phyloP scores from a whole-genome alignment of 2,113 vertebrate species.

The Psittacula cyanocephala region DNA sequence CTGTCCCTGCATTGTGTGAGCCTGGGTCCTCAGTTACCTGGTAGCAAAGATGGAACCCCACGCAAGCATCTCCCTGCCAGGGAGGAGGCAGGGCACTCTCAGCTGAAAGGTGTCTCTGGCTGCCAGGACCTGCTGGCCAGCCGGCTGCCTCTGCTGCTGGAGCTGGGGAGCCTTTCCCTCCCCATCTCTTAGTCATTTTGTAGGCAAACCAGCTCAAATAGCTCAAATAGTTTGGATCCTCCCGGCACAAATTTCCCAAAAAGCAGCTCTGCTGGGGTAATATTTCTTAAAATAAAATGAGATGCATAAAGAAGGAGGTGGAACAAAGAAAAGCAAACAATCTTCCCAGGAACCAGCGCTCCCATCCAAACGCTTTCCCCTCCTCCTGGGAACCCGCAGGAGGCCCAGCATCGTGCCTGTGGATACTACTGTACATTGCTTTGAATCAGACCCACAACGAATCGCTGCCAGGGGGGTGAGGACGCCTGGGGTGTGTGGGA shows the following conservation, averaged over 20 bases:
- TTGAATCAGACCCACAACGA: not conserved
- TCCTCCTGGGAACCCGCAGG: not conserved
- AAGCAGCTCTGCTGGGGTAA: not conserved
- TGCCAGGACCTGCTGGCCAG: not conserved
- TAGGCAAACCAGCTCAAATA: conserved; percentile 48
- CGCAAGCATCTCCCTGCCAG: not conserved
- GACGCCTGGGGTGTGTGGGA: not conserved
- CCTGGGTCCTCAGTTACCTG: not conserved
- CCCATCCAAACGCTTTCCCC: conserved; percentile 4
- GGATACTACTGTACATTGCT: not conserved
- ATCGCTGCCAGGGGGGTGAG: not conserved
- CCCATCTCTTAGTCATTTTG: conserved; percentile 37
- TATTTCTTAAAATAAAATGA: conserved; percentile 65
- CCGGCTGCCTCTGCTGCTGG: not conserved
- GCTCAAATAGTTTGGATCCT: conserved; percentile 58
- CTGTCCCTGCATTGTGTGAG: fast-evolving
- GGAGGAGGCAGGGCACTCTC: conserved; percentile 1
- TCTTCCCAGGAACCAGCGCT: conserved; percentile 27
- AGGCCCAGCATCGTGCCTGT: conserved; percentile 21
- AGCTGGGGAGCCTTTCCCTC: not conserved
- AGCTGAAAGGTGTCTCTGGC: conserved; percentile 3
- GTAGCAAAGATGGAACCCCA: not conserved
- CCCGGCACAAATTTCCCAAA: not conserved
- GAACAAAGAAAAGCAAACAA: conserved; percentile 46
- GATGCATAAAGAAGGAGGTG: conserved; percentile 40